Evolutionary conservation across 2,888 invertebrate genomes (phyloP).

Genomic region (Stenolophus ochropezus): DNA sequence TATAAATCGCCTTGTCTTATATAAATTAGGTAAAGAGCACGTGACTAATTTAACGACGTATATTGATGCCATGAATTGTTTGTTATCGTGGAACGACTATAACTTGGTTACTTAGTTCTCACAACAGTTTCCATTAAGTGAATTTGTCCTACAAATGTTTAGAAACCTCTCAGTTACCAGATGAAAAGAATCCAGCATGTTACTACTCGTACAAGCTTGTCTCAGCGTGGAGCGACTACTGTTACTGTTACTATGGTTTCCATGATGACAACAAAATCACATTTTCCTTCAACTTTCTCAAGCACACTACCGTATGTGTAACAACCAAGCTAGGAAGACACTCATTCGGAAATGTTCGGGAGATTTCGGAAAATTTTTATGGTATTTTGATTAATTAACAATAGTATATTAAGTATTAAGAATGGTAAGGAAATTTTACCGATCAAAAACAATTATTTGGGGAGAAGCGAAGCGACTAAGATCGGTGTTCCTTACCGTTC

Average conservation of each 20-base stretch:
- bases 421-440: no score
- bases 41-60: no score
- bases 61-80: no score
- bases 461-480: no score
- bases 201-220: background rate
- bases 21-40: no score
- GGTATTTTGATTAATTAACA: background rate
- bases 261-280: constrained; percentile 1
- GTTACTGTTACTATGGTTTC: background rate
- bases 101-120: background rate
- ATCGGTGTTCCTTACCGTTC: no score
- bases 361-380: background rate
- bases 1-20: no score
- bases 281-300: constrained; percentile 24
- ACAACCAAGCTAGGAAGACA: background rate
- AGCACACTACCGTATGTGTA: constrained; percentile 27
- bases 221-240: background rate
- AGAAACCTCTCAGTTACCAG: background rate
- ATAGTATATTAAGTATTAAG: no score
- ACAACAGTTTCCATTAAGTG: background rate
- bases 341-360: background rate
- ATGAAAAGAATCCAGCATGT: background rate
- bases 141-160: background rate
- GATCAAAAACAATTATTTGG: no score
- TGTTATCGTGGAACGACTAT: no score